These are phyloP conservation scores for Neoaliturus tenellus DNA, from an alignment of 2,888 invertebrate genomes.

Conservation along the genomic window DNA sequence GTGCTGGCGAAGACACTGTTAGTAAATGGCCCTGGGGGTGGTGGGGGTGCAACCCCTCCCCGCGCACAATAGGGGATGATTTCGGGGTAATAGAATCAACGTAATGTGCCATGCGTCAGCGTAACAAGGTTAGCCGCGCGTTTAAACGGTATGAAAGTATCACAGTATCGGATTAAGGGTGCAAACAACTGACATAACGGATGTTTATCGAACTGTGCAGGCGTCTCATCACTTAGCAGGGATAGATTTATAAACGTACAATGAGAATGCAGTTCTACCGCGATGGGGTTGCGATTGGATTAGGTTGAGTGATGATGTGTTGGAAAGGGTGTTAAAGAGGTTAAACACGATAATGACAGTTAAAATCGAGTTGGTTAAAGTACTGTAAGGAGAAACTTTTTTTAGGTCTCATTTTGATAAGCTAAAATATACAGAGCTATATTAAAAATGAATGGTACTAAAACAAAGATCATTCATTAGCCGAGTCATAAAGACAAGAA, in stretches of 20 bases:
- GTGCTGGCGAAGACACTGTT: conserved; percentile 18
- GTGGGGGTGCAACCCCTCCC: no score
- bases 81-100: conserved; percentile 16
- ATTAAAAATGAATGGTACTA: no score
- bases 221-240: conserved; percentile 9
- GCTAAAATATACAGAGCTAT: no score
- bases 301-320: neutral
- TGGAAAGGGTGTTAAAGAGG: neutral
- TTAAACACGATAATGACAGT: no score
- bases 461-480: no score
- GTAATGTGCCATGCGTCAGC: conserved; percentile 37
- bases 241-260: neutral
- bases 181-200: conserved; percentile 16
- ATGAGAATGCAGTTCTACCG: neutral
- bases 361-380: no score
- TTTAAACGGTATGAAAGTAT: conserved; percentile 37
- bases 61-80: conserved; percentile 21
- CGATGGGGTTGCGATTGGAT: neutral
- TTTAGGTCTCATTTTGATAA: no score
- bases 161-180: conserved; percentile 37
- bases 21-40: conserved; percentile 18
- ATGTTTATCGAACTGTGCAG: neutral
- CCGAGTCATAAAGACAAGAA: no score
- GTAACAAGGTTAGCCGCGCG: conserved; percentile 29
- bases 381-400: no score